Evolutionary conservation across 2,113 vertebrate genomes (phyloP).

Genomic region (Mugil cephalus): DNA sequence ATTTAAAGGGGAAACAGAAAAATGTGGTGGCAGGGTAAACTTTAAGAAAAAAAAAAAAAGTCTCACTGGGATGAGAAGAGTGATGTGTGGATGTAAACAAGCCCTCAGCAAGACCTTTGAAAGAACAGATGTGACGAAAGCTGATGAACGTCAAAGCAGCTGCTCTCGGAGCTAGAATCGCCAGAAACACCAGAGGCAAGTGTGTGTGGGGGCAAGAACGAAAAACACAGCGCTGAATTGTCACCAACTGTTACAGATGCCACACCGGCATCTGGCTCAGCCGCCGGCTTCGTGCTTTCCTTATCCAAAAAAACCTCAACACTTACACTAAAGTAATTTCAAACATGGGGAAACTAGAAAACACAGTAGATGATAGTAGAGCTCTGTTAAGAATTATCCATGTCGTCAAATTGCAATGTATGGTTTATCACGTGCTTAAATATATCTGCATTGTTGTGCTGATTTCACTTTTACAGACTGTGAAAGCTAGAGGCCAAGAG

Average conservation of each 20-base stretch:
- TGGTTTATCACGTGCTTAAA: not conserved
- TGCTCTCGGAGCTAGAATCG: too few species aligned
- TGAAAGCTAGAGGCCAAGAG: not conserved
- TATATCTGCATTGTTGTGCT: not conserved
- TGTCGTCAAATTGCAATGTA: too few species aligned
- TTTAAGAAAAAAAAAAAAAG: too few species aligned
- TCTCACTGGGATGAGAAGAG: too few species aligned
- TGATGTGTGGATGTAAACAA: too few species aligned
- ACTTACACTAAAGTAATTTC: constrained; percentile 10
- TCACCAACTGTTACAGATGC: constrained; percentile 21
- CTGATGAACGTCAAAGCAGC: too few species aligned
- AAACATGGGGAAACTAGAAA: constrained; percentile 24
- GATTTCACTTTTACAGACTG: not conserved
- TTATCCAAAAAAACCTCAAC: constrained; percentile 19
- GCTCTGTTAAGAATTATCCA: not conserved
- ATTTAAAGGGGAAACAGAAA: too few species aligned
- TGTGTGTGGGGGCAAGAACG: not conserved
- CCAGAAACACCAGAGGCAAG: constrained; percentile 8
- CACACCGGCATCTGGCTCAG: not conserved
- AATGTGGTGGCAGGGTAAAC: too few species aligned
- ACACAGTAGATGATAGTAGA: constrained; percentile 32
- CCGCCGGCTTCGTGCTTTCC: too few species aligned
- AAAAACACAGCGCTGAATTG: constrained; percentile 15
- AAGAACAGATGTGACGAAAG: too few species aligned
- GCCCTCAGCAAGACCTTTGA: too few species aligned